Conservation (phyloP, 2,888 invertebrate species). For the Athetis lepigone region DNA sequence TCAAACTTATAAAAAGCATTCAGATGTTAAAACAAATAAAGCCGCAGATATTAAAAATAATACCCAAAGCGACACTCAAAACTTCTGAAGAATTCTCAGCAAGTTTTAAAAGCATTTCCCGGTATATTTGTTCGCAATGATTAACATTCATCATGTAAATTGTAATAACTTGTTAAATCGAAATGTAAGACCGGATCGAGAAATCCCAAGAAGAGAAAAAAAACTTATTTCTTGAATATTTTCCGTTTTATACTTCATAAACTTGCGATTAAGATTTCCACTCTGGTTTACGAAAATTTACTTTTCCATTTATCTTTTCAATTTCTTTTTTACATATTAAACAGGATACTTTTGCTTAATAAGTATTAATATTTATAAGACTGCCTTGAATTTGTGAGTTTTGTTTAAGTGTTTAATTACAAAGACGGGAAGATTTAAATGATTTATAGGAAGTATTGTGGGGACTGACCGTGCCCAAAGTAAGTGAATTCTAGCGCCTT, state of each 20-base stretch:
- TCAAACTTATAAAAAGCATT: slow-evolving; percentile 46
- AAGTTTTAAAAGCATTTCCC: slow-evolving; percentile 76
- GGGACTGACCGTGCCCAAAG: not conserved
- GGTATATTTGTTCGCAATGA: slow-evolving; percentile 81
- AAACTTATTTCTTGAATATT: slow-evolving; percentile 67
- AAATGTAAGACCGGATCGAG: slow-evolving; percentile 72
- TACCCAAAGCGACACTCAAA: slow-evolving; percentile 65
- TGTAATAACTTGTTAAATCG: slow-evolving; percentile 83
- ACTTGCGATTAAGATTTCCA: slow-evolving; percentile 75
- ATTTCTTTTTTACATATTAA: slow-evolving; percentile 72
- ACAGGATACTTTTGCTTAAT: slow-evolving; percentile 66
- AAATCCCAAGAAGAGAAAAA: slow-evolving; percentile 64
- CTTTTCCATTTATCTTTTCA: slow-evolving; percentile 72
- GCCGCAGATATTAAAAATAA: slow-evolving; percentile 47
- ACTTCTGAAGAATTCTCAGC: slow-evolving; percentile 59
- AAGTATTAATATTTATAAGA: slow-evolving; percentile 68
- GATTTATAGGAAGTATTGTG: slow-evolving; percentile 30
- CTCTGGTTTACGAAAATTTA: slow-evolving; percentile 73
- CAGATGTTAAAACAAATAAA: slow-evolving; percentile 57
- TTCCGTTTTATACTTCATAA: slow-evolving; percentile 69
- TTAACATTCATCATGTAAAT: slow-evolving; percentile 87
- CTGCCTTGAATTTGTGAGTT: slow-evolving; percentile 46
- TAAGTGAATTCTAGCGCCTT: not conserved
- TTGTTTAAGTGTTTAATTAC: slow-evolving; percentile 57
- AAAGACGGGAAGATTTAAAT: slow-evolving; percentile 46